Evolutionary conservation across 2,888 invertebrate genomes (phyloP).

Genomic region (Drosophila planitibia): DNA sequence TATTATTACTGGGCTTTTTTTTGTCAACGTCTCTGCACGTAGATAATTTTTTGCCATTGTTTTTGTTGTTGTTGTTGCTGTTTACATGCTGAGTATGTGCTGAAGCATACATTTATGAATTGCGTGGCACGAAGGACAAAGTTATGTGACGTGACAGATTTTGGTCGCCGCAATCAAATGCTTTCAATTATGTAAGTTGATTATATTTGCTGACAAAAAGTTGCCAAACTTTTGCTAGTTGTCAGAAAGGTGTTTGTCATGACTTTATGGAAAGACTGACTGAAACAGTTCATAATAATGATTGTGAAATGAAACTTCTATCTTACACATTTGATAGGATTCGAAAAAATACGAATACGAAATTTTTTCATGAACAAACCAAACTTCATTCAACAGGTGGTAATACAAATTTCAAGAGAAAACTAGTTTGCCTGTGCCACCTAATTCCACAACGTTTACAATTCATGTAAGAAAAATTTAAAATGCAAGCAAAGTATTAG

Average conservation of each 20-base stretch:
- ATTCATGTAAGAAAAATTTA: background rate
- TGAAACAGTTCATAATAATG: conserved; percentile 1
- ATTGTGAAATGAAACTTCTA: background rate
- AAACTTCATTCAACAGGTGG: background rate
- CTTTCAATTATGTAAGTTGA: conserved; percentile 64
- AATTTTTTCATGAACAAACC: background rate
- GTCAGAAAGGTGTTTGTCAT: conserved; percentile 11
- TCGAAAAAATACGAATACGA: background rate
- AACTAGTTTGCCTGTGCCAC: background rate
- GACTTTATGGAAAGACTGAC: background rate
- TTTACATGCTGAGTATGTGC: conserved; percentile 6
- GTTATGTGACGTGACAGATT: conserved; percentile 69
- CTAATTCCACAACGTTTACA: background rate
- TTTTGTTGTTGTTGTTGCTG: conserved; percentile 8
- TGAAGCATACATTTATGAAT: conserved; percentile 20
- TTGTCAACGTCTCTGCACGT: conserved; percentile 19
- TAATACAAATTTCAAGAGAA: background rate
- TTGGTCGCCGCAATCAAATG: conserved; percentile 53
- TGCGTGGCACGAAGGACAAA: conserved; percentile 32
- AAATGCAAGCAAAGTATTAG: background rate
- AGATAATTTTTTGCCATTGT: conserved; percentile 2
- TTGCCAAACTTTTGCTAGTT: conserved; percentile 49
- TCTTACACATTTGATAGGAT: background rate
- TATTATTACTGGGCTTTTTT: conserved; percentile 18
- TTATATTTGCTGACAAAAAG: conserved; percentile 43